Percentiles rank a stretch among this genome's conserved stretches.
phyloP scores from a whole-genome alignment of 2,113 vertebrate genomes.

The Gadus chalcogrammus region DNA sequence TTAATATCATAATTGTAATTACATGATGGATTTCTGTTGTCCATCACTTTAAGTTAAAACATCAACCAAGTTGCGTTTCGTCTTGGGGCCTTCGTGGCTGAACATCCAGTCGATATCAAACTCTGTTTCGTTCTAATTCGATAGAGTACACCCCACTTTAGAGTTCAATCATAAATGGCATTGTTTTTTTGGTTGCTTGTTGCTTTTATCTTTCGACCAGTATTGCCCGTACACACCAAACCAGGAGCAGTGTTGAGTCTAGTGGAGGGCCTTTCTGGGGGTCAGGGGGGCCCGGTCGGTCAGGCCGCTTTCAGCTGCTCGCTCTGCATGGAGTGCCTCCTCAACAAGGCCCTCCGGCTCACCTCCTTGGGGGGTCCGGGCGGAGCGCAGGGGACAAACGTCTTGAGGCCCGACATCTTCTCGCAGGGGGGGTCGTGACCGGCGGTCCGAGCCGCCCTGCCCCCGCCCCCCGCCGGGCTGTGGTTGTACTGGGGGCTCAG shows the following conservation, averaged over 20 bases:
- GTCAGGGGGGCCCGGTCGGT: not conserved
- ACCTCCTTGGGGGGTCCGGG: slow-evolving; percentile 75
- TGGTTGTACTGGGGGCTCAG: slow-evolving; percentile 60
- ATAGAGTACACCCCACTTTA: too few species aligned
- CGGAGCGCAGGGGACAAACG: slow-evolving; percentile 75
- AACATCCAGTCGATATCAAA: too few species aligned
- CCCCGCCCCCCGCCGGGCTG: slow-evolving; percentile 11
- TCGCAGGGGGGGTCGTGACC: slow-evolving; percentile 52
- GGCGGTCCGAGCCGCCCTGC: slow-evolving; percentile 22
- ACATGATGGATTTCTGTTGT: too few species aligned
- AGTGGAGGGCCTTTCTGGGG: not conserved
- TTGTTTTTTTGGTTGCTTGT: too few species aligned
- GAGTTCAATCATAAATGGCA: too few species aligned
- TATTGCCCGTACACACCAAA: too few species aligned
- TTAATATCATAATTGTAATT: too few species aligned
- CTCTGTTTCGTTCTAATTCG: too few species aligned
- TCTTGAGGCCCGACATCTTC: slow-evolving; percentile 68
- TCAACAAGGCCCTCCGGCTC: slow-evolving; percentile 75
- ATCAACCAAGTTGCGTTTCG: not conserved
- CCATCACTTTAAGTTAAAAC: slow-evolving; percentile 7
- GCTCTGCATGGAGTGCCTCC: slow-evolving; percentile 87
- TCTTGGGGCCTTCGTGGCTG: too few species aligned
- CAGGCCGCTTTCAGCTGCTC: slow-evolving; percentile 78
- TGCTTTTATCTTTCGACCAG: too few species aligned
- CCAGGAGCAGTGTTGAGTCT: too few species aligned